These are phyloP conservation scores for Enteromius anoplus DNA, from an alignment of 2,797 vertebrate species.

Conservation along the genomic window DNA sequence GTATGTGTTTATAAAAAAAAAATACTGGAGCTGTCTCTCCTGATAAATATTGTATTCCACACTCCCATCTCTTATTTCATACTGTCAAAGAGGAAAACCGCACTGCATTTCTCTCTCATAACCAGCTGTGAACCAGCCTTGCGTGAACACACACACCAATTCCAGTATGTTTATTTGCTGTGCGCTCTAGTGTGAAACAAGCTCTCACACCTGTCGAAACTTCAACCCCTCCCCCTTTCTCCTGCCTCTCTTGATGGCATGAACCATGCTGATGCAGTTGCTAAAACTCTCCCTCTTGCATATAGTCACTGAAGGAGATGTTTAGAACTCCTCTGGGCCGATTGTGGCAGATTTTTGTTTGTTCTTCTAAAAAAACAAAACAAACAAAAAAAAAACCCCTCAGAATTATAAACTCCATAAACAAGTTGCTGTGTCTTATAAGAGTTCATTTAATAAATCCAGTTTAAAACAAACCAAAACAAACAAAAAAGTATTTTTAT, in stretches of 20 bases:
- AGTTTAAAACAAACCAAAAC: background rate
- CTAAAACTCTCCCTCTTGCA: constrained; percentile 23
- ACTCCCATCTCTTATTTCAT: constrained; percentile 44
- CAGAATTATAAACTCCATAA: background rate
- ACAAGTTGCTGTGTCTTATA: background rate
- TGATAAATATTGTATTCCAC: constrained; percentile 38
- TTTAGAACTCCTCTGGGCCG: background rate
- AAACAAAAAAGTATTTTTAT: too few relatives aligned
- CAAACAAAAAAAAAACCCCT: background rate
- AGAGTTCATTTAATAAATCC: background rate
- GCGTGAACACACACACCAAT: constrained; percentile 36
- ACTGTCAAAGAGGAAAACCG: constrained; percentile 37
- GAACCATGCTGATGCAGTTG: constrained; percentile 43
- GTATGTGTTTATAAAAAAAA: constrained; percentile 15
- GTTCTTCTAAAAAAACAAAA: background rate
- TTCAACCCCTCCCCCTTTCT: constrained; percentile 49
- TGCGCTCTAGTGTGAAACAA: constrained; percentile 69
- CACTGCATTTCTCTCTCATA: constrained; percentile 44
- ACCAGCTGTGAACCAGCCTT: constrained; percentile 49
- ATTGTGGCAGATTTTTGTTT: background rate
- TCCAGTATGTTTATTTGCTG: constrained; percentile 68
- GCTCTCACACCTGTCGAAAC: constrained; percentile 67
- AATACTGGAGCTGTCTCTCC: constrained; percentile 32
- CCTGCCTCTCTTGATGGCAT: constrained; percentile 46
- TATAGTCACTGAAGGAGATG: constrained; percentile 5